Evolutionary conservation across 2,113 vertebrate genomes (phyloP).

Genomic region (Calidris pugnax): DNA sequence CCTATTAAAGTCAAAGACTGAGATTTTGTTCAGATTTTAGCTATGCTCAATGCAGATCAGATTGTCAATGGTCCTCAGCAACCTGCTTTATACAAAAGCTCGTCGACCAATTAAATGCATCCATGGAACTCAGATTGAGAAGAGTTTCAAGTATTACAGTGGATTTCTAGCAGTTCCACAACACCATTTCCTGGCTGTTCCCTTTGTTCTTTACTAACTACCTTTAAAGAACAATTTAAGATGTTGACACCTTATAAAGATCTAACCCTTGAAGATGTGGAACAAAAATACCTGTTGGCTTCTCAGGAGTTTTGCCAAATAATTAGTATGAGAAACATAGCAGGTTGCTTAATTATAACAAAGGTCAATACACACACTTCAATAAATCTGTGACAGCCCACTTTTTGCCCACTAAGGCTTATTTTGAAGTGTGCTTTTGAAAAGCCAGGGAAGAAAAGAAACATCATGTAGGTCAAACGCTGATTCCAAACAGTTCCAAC

Average conservation of each 20-base stretch:
- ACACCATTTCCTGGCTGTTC: not conserved
- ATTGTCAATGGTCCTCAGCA: not conserved
- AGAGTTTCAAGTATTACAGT: not conserved
- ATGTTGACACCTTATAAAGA: not conserved
- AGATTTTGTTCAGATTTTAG: not conserved
- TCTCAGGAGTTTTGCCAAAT: not conserved
- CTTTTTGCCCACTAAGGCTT: not conserved
- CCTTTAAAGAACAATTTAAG: not conserved
- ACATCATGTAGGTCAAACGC: accelerated
- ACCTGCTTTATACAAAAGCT: not conserved
- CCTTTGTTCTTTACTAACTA: not conserved
- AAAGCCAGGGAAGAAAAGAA: not conserved
- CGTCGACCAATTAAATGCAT: no score
- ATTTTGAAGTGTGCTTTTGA: not conserved
- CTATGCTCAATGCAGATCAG: not conserved
- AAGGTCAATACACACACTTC: not conserved
- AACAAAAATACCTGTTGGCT: not conserved
- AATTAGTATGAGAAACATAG: not conserved
- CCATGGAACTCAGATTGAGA: not conserved
- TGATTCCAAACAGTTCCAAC: not conserved
- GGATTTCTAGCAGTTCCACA: not conserved
- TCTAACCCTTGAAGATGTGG: not conserved
- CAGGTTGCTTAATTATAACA: not conserved
- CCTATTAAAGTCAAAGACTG: not conserved
- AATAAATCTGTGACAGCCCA: not conserved